Base-by-base conservation (phyloP, 64 coral and sea anemone genomes). In the Porites australiensis region DNA sequence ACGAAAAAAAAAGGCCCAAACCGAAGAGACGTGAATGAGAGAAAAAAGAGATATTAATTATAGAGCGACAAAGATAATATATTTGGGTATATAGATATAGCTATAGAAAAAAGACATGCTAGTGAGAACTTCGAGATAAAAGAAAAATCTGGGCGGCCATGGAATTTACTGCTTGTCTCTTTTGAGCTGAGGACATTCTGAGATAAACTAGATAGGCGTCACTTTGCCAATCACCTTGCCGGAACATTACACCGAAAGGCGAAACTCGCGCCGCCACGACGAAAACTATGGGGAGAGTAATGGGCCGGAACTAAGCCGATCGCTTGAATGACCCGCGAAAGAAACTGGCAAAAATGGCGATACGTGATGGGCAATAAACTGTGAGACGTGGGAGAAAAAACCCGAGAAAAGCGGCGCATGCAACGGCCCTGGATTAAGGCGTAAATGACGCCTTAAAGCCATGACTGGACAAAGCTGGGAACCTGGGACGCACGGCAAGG, bases 171-270 rank as follows among this genome's bases (percentile, higher is more conserved):
- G 81, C 79, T 2, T 46, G 59, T 4, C 61, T 7, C 23, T 66
- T 84, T 67, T 66, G 27, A 12, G 22, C 2, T 19, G 22, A 23
- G 5, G 59, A 64, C 62, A 84, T 66, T 67, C 45, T 22, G 6
- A 83, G 61, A 6, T 83, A 83, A 13, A 66, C 21, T 65, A 65
- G 21, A 67, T 84, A 84, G 44, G 81, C 57, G 59, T 84, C 81
- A n/a, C 81, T 84, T 1, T 16, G 52, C 60, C 62, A 84, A 68
- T 63, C 62, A 15, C 81, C 81, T 66, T 84, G 81, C 44, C 3
- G 81, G 81, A 13, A 84, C 58, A 46, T 47, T 63, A 44, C 58
- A 84, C 61, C 58, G 16, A 37, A 68, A 84, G 3, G 81, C 81
- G 37, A 84, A 84, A 37, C 22, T 66, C 8, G 61, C 81, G 13